Conservation (phyloP, 2,888 invertebrate genomes). For the Aelia acuminata region DNA sequence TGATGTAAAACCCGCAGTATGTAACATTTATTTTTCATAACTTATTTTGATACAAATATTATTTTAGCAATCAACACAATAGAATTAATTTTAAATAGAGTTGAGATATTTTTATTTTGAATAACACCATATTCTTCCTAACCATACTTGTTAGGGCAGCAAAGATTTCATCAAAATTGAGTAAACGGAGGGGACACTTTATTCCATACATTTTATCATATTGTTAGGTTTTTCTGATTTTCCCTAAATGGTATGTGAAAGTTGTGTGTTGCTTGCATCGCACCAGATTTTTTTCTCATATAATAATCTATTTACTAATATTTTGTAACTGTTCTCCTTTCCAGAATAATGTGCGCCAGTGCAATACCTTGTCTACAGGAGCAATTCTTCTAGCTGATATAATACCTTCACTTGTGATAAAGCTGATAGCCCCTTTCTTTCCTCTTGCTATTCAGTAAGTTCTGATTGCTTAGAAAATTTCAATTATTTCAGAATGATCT, state of each 20-base stretch:
- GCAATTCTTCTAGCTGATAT: conserved; percentile 86
- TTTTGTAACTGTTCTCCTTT: not conserved
- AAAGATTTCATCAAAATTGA: no score
- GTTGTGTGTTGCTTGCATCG: no score
- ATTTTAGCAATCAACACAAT: not conserved
- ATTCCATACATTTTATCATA: no score
- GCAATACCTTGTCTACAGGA: conserved; percentile 81
- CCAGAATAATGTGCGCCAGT: conserved; percentile 69
- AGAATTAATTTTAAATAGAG: not conserved
- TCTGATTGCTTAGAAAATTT: not conserved
- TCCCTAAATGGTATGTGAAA: no score
- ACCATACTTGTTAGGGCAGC: no score
- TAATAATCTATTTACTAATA: not conserved
- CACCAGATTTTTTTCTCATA: no score
- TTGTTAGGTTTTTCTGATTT: no score
- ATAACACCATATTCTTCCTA: not conserved
- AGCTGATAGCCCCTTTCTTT: conserved; percentile 80
- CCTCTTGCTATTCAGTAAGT: conserved; percentile 75
- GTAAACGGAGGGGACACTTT: no score
- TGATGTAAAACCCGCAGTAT: conserved; percentile 35
- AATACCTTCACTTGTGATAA: conserved; percentile 80
- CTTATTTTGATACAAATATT: not conserved
- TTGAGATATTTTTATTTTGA: not conserved
- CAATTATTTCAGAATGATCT: not conserved
- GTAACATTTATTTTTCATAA: not conserved